These are phyloP conservation scores for Lucifuga dentata DNA, from an alignment of 2,113 vertebrate genomes.

Conservation along the genomic window DNA sequence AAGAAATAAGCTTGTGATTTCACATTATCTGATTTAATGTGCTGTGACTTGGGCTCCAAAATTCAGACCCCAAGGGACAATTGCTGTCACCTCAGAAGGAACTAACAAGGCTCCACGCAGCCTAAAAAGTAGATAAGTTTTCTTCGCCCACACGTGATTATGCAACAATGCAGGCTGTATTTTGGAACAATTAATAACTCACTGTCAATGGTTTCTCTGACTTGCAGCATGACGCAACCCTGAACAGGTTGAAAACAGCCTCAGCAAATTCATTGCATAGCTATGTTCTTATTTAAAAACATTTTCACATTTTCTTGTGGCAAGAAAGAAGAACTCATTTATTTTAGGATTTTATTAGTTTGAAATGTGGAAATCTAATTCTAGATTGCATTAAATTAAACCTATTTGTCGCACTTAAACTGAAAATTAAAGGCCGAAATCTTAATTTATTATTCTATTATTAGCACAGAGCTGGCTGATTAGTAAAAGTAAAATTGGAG, in stretches of 20 bases:
- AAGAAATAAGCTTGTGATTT: slow-evolving; percentile 29
- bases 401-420: too few species aligned
- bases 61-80: slow-evolving; percentile 12
- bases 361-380: too few species aligned
- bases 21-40: not conserved
- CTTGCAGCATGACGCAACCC: not conserved
- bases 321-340: not conserved
- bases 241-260: slow-evolving; percentile 8
- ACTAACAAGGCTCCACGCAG: slow-evolving; percentile 29
- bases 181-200: slow-evolving; percentile 12
- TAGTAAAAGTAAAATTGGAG: too few species aligned
- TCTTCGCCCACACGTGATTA: slow-evolving; percentile 1
- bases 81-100: slow-evolving; percentile 25
- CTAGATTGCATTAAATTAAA: too few species aligned
- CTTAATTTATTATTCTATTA: too few species aligned
- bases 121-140: not conserved
- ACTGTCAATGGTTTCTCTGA: not conserved
- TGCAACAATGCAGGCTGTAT: slow-evolving; percentile 1
- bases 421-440: too few species aligned
- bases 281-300: too few species aligned
- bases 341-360: slow-evolving; percentile 1
- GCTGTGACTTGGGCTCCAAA: slow-evolving; percentile 9
- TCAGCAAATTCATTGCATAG: not conserved
- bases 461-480: too few species aligned
- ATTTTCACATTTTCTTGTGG: not conserved